Evolutionary conservation across 2,113 vertebrate genomes (phyloP).

Genomic region (Sceloporus tristichus): DNA sequence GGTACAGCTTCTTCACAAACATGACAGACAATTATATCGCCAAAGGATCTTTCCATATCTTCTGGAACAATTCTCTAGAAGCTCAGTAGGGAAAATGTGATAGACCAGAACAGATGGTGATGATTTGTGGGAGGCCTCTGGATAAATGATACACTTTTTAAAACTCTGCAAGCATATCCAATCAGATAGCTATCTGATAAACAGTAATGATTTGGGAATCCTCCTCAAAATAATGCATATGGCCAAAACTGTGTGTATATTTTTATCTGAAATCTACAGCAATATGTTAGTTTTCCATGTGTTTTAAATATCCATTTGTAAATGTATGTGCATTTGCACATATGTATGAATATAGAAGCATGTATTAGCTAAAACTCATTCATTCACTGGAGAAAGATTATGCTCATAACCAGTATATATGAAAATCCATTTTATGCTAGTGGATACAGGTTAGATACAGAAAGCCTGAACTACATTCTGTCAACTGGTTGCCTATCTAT

Average conservation of each 20-base stretch:
- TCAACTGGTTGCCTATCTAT: not conserved
- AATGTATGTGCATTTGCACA: not conserved
- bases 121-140: not conserved
- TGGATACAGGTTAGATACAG: not conserved
- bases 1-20: not conserved
- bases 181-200: not conserved
- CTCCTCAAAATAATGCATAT: not conserved
- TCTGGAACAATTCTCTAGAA: conserved; percentile 2
- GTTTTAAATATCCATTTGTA: not conserved
- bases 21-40: not conserved
- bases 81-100: conserved; percentile 7
- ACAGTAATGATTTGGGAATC: not conserved
- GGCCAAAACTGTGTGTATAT: not conserved
- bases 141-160: not conserved
- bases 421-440: not conserved
- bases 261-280: not conserved
- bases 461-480: not conserved
- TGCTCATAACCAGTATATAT: not conserved
- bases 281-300: not conserved
- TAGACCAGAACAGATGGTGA: not conserved
- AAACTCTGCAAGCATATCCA: conserved; percentile 19
- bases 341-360: not conserved
- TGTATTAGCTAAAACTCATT: not conserved
- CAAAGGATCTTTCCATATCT: not conserved
- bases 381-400: not conserved